phyloP scores from a whole-genome alignment of 1,140 invertebrate species.

The Anoplolepis gracilipes region DNA sequence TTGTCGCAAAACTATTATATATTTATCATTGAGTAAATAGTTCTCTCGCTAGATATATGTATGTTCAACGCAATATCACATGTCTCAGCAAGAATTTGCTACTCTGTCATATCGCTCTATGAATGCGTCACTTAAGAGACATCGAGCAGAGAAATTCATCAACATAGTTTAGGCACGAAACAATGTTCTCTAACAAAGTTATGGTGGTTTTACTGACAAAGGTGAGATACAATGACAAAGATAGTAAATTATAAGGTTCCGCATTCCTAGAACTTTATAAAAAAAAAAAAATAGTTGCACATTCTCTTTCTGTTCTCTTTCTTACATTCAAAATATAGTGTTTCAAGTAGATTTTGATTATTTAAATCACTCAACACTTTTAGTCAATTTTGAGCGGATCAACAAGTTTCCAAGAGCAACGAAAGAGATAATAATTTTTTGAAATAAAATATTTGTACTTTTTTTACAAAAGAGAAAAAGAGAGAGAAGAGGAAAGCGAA shows the following conservation, averaged over 20 bases:
- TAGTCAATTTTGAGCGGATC: not conserved
- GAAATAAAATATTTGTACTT: conserved; percentile 16
- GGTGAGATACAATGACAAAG: not conserved
- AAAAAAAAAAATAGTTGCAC: not conserved
- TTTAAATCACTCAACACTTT: not conserved
- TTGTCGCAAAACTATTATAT: not conserved
- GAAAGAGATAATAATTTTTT: conserved; percentile 41
- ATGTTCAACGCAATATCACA: not conserved
- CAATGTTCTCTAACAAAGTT: conserved; percentile 53
- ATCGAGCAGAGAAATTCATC: conserved; percentile 47
- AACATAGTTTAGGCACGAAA: conserved; percentile 48
- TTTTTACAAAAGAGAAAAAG: not conserved
- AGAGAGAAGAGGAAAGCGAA: not conserved
- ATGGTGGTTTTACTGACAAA: conserved; percentile 29
- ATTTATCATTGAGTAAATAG: not conserved
- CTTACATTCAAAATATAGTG: not conserved
- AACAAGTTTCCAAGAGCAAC: not conserved
- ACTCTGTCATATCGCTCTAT: conserved; percentile 19
- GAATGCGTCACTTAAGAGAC: conserved; percentile 49
- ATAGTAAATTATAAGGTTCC: not conserved
- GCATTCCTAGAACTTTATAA: not conserved
- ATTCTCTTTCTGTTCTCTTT: not conserved
- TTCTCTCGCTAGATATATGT: not conserved
- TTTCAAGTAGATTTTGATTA: not conserved
- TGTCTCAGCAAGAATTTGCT: conserved; percentile 2